phyloP scores from a whole-genome alignment of 2,113 vertebrate genomes.

The Notiomystis cincta region DNA sequence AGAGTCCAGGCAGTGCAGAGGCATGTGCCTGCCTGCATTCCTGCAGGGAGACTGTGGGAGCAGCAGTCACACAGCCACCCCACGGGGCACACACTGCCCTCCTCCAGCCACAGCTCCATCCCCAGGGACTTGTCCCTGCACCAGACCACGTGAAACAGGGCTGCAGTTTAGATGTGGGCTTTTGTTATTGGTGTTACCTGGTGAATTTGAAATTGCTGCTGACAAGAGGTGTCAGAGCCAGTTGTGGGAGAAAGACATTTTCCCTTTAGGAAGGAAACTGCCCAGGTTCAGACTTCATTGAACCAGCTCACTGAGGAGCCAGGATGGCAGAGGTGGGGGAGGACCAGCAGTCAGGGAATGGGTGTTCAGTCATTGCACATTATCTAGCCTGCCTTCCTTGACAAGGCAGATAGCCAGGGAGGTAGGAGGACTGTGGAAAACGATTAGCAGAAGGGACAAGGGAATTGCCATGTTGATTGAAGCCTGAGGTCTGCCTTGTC shows the following conservation, averaged over 20 bases:
- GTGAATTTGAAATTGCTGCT: not conserved
- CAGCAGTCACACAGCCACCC: not conserved
- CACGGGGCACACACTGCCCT: fast-evolving
- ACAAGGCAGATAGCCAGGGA: not conserved
- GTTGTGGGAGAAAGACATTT: not conserved
- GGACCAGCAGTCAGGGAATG: not conserved
- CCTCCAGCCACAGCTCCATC: not conserved
- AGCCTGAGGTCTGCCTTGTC: not conserved
- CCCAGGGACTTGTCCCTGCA: not conserved
- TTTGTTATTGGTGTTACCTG: not conserved
- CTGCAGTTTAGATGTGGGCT: not conserved
- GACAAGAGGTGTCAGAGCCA: not conserved
- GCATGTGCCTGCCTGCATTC: not conserved
- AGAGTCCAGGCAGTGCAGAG: fast-evolving
- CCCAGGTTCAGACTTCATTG: not conserved
- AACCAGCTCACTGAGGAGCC: not conserved
- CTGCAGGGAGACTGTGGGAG: not conserved
- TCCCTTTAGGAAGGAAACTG: not conserved
- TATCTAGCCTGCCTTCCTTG: not conserved
- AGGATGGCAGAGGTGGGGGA: not conserved
- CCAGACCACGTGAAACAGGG: fast-evolving
- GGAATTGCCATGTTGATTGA: not conserved
- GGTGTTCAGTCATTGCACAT: not conserved
- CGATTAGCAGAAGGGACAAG: not conserved
- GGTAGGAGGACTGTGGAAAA: not conserved